A percentile compares a stretch with the other conserved stretches of the same genome.
phyloP scores from a whole-genome alignment of 2,888 invertebrate genomes.

The Eretmocerus hayati region DNA sequence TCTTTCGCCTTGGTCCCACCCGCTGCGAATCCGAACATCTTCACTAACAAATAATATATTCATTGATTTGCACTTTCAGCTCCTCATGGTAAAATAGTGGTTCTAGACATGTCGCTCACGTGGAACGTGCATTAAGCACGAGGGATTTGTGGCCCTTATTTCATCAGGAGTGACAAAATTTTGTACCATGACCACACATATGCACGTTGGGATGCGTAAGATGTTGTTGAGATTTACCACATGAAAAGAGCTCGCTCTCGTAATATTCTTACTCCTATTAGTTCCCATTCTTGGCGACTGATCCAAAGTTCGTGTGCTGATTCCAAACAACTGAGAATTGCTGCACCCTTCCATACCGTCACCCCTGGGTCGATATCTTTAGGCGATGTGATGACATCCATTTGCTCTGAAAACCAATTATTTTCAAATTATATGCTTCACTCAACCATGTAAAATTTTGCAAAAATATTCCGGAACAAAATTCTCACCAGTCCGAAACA shows the following conservation, averaged over 20 bases:
- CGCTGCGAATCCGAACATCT: no score
- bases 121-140: no score
- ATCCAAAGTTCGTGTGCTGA: slow-evolving; percentile 93
- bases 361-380: slow-evolving; percentile 89
- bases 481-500: slow-evolving; percentile 58
- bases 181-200: no score
- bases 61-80: no score
- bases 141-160: no score
- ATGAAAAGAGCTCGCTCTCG: slow-evolving; percentile 89
- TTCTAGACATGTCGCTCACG: no score
- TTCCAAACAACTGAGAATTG: slow-evolving; percentile 87
- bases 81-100: no score
- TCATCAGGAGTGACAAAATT: no score
- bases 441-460: not conserved
- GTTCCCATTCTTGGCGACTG: slow-evolving; percentile 75
- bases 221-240: slow-evolving; percentile 61
- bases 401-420: slow-evolving; percentile 53
- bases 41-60: no score
- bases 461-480: slow-evolving; percentile 1
- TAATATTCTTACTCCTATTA: slow-evolving; percentile 74
- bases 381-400: slow-evolving; percentile 84
- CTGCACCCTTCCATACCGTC: slow-evolving; percentile 91
- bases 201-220: no score
- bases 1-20: no score
- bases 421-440: not conserved